Base-by-base conservation (phyloP, 1,140 invertebrate species). In the Epicauta chinensis region DNA sequence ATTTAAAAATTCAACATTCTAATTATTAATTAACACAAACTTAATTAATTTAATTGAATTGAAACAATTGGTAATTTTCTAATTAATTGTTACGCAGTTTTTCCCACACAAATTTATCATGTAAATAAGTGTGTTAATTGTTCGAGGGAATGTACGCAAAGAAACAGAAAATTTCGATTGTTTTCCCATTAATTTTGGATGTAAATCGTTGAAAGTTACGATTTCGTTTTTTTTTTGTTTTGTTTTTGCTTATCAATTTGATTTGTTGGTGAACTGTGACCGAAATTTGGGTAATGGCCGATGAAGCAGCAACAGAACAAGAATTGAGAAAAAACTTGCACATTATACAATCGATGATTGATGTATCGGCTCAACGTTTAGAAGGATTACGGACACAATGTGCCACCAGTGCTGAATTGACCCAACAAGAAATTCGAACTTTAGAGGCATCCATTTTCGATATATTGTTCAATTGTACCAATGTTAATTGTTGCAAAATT, bases 401-500 rank as follows among this genome's bases (percentile, higher is more conserved):
- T 76, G 86, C 87, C 14, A 91, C 91, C 43, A 92, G 85, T 70
- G 89, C 87, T 37, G 89, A 92, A 72, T 78, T 97, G 55, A 97
- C 93, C 34, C 91, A 95, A 69, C 89, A 95, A 68, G 93, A 97
- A 81, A 97, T 97, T 65, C 80, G 92, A 58, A 91, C 87, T 42
- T 75, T 95, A 39, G 94, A 97, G 85, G 91, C 13, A 13, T 30
- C 11, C 17, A 42, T 30, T 31, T 38, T 17, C 36, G 13, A 35
- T 37, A 14, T 13, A 47, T 39, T 41, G 14, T 55, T n/a, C 11
- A 45, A 23, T 2, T 4, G 14, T 59, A n/a, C n/a, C n/a, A n/a
- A n/a, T n/a, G n/a, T 42, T 56, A 23, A 23, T 23, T 23, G 58
- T 57, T 62, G 61, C n/a, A n/a, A n/a, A 60, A 55, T 78, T 81